Base-by-base conservation (phyloP, 2,797 vertebrate genomes). In the Chaunax sp. region DNA sequence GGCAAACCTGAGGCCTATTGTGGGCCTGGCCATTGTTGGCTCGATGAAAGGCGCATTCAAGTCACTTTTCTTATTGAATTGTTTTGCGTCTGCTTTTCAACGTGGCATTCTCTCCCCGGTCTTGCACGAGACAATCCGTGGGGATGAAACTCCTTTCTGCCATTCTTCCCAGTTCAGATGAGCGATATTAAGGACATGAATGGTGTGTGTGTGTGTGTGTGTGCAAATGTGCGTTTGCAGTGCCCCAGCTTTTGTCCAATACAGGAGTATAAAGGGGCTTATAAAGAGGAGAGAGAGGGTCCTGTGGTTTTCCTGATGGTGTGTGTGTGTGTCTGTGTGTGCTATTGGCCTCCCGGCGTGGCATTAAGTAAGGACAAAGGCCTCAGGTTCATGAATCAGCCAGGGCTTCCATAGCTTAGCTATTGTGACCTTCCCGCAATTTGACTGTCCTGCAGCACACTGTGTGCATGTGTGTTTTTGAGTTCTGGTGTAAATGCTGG, bases 41-140 rank as follows among this genome's bases (percentile, higher is more conserved):
- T 59, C 64, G 72, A 89, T 93, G 90, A 94, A 94, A 94, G 92
- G 77, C 87, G 75, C 90, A 92, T 94, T 94, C 92, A 93, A 93
- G 92, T 94, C 91, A 93, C 90, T 93, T 93, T 85, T 89, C 85
- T 89, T 89, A 93, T 92, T 92, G 87, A 93, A 94, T 93, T 93
- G 92, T 93, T 93, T 92, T 87, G 86, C 64, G 67, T 91, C 86
- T 83, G 90, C 89, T 87, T 93, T 93, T 93, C 88, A 92, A 79
- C 89, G 55, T 81, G 75, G 72, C 82, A 82, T 92, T 92, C 87
- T 92, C 81, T 91, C 72, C 25, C 72, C 80, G 76, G 86, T 84
- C 86, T 87, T 66, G 85, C 84, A 63, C 65, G 50, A 92, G 88
- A 94, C 92, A 93, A 93, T 93, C 89, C 77, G 83, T 89, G 84